These are phyloP conservation scores for Tragopan temminckii DNA, from an alignment of 2,797 vertebrate genomes.

Conservation along the genomic window DNA sequence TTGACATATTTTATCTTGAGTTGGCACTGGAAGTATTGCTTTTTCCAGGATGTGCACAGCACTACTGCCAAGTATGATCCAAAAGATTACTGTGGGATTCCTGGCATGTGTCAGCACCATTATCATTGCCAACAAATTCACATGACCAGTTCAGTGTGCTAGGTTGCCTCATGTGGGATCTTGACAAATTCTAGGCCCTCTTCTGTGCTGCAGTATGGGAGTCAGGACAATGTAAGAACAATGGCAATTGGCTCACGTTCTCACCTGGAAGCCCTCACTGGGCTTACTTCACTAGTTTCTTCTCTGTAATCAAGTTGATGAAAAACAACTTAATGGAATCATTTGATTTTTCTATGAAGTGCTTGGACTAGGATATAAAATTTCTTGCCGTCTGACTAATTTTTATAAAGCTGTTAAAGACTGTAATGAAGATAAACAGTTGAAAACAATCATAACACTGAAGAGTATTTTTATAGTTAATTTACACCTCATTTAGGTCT, in stretches of 20 bases:
- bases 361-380: background rate
- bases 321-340: background rate
- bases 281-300: background rate
- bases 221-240: background rate
- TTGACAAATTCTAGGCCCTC: background rate
- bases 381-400: background rate
- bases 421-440: background rate
- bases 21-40: background rate
- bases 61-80: background rate
- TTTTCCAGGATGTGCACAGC: background rate
- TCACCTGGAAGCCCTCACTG: background rate
- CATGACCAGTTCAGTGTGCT: background rate
- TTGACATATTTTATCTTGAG: background rate
- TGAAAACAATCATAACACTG: too few relatives aligned
- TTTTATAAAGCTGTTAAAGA: background rate
- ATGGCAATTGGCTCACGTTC: background rate
- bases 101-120: background rate
- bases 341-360: background rate
- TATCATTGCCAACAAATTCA: background rate
- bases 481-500: background rate
- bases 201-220: background rate
- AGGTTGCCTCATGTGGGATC: background rate
- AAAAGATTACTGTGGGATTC: background rate
- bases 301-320: fast-evolving
- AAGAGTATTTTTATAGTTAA: too few relatives aligned